Conservation (phyloP, 37 sponge, comb jelly and placozoan genomes). For the Spongilla lacustris region DNA sequence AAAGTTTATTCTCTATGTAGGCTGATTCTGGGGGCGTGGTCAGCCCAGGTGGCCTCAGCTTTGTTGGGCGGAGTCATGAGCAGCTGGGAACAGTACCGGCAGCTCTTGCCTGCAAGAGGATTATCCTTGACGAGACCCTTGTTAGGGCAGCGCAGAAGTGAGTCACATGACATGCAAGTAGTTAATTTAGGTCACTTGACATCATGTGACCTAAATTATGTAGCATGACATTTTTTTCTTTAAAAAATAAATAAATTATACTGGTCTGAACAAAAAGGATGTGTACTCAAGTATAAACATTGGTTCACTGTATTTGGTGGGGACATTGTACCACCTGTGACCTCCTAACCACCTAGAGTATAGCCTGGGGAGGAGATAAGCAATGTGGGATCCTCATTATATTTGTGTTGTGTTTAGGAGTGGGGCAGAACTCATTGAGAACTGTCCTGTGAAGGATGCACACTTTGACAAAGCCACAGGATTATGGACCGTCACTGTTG, state of each 20-base stretch:
- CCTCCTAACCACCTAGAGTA: not conserved
- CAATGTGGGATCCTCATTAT: not conserved
- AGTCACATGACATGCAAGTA: not conserved
- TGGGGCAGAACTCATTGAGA: slow-evolving; percentile 57
- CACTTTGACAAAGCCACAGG: slow-evolving; percentile 44
- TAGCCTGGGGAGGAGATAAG: not conserved
- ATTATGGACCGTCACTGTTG: slow-evolving; percentile 66
- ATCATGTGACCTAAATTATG: too few relatives aligned
- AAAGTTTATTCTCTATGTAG: slow-evolving; percentile 5
- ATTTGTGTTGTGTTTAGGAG: slow-evolving; percentile 19
- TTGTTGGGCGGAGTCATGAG: slow-evolving; percentile 44
- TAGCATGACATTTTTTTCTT: too few relatives aligned
- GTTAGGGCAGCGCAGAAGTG: slow-evolving; percentile 30
- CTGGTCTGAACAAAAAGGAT: too few relatives aligned
- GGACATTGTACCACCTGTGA: too few relatives aligned
- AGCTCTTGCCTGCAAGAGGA: slow-evolving; percentile 64
- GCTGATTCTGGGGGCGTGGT: slow-evolving; percentile 62
- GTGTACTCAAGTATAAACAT: too few relatives aligned
- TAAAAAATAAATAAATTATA: too few relatives aligned
- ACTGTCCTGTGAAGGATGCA: slow-evolving; percentile 44
- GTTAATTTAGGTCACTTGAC: not conserved
- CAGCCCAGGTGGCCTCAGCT: slow-evolving; percentile 66
- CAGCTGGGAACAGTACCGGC: slow-evolving; percentile 54
- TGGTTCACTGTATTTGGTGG: too few relatives aligned
- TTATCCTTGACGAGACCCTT: slow-evolving; percentile 44